Evolutionary conservation across 2,888 invertebrate genomes (phyloP).

Genomic region (Sesamia inferens): DNA sequence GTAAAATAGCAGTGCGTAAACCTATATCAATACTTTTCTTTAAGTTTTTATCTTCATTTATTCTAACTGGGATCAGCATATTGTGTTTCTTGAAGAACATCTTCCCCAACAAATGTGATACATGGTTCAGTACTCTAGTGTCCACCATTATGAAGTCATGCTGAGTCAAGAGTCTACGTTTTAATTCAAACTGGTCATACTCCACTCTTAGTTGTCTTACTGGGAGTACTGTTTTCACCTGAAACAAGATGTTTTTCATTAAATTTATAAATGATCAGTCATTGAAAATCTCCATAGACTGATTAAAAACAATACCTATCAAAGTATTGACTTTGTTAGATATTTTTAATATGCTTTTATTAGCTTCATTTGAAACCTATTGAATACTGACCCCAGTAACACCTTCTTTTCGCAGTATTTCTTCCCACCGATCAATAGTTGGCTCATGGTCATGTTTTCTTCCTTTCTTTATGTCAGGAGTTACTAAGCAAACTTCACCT

Average conservation of each 20-base stretch:
- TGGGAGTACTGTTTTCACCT: constrained; percentile 93
- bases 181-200: constrained; percentile 94
- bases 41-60: constrained; percentile 89
- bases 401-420: constrained; percentile 91
- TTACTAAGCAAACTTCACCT: constrained; percentile 94
- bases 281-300: background rate
- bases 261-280: too few species aligned
- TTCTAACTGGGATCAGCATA: constrained; percentile 91
- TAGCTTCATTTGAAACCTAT: background rate
- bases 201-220: constrained; percentile 95
- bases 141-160: constrained; percentile 96
- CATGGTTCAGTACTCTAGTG: constrained; percentile 92
- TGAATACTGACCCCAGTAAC: constrained; percentile 87
- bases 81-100: constrained; percentile 91
- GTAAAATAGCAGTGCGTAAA: constrained; percentile 90
- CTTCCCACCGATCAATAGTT: constrained; percentile 93
- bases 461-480: constrained; percentile 93
- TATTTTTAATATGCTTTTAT: background rate
- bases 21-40: constrained; percentile 91
- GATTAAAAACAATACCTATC: too few species aligned
- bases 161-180: constrained; percentile 92
- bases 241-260: constrained; percentile 9
- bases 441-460: constrained; percentile 93
- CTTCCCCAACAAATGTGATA: constrained; percentile 93
- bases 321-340: too few species aligned